A percentile compares a stretch with the other conserved stretches of the same genome.
These are phyloP conservation scores for Parnassius glacialis DNA, from an alignment of 2,888 invertebrate genomes.

Conservation along the genomic window DNA sequence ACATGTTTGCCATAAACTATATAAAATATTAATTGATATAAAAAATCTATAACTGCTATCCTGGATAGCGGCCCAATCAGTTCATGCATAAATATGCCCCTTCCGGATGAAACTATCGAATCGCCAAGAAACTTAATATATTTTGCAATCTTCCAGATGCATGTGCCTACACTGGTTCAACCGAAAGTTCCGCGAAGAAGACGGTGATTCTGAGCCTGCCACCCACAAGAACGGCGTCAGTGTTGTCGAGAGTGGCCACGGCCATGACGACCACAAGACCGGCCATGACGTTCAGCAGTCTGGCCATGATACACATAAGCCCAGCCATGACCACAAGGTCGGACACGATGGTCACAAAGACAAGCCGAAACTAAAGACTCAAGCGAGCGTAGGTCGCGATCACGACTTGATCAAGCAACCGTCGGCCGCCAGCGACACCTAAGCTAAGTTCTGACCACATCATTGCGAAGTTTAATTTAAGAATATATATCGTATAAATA, in stretches of 20 bases:
- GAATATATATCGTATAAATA: conserved; percentile 35
- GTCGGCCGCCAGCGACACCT: conserved; percentile 72
- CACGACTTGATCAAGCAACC: conserved; percentile 80
- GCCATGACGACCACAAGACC: conserved; percentile 27
- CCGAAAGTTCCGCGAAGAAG: conserved; percentile 69
- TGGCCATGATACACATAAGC: conserved; percentile 57
- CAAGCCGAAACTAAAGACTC: conserved; percentile 62
- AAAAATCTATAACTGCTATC: too few relatives aligned
- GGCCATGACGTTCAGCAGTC: conserved; percentile 25
- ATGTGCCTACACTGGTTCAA: conserved; percentile 84
- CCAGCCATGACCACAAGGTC: conserved; percentile 39
- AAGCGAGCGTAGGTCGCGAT: conserved; percentile 78
- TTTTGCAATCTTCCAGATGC: conserved; percentile 68
- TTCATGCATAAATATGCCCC: too few relatives aligned
- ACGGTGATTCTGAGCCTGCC: conserved; percentile 57
- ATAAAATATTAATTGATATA: too few relatives aligned
- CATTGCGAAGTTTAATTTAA: conserved; percentile 36
- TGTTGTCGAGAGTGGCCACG: conserved; percentile 66
- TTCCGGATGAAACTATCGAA: background rate
- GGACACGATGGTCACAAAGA: conserved; percentile 36
- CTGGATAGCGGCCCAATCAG: too few relatives aligned
- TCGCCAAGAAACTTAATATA: background rate
- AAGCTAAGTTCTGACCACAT: conserved; percentile 47
- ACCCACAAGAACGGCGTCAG: conserved; percentile 73
- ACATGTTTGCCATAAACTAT: too few relatives aligned